These are phyloP conservation scores for Drosophila mimetica DNA, from an alignment of 2,888 invertebrate genomes.

Conservation along the genomic window DNA sequence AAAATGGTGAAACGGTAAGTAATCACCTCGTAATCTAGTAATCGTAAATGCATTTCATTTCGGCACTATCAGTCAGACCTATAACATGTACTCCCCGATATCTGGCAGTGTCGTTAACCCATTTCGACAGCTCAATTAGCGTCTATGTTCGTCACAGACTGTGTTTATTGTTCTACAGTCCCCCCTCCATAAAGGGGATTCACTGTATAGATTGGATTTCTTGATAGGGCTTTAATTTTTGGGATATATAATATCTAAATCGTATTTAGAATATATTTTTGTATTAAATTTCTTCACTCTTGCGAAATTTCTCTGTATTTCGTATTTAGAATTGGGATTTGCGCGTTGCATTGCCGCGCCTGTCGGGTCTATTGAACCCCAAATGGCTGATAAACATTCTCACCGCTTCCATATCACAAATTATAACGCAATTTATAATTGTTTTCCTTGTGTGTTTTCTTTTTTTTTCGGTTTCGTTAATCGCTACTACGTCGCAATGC, in stretches of 20 bases:
- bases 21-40: not conserved
- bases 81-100: constrained; percentile 1
- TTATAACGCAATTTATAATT: constrained; percentile 72
- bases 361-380: constrained; percentile 65
- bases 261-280: not conserved
- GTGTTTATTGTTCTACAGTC: constrained; percentile 10
- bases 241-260: not conserved
- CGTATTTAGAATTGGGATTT: constrained; percentile 45
- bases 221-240: no score
- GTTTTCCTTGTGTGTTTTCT: constrained; percentile 24
- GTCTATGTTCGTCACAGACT: constrained; percentile 32
- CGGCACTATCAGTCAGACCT: not conserved
- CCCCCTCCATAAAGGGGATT: not conserved
- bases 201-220: not conserved
- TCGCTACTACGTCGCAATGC: constrained; percentile 46
- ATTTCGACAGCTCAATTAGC: constrained; percentile 58
- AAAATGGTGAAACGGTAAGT: constrained; percentile 85
- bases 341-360: constrained; percentile 42
- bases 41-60: constrained; percentile 7
- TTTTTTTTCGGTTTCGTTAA: constrained; percentile 18
- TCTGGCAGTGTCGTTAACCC: constrained; percentile 62
- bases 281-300: not conserved
- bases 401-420: constrained; percentile 35
- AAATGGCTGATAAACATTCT: constrained; percentile 60
- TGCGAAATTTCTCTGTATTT: constrained; percentile 3